Base-by-base conservation (phyloP, 2,113 vertebrate species). In the Tor tambroides region DNA sequence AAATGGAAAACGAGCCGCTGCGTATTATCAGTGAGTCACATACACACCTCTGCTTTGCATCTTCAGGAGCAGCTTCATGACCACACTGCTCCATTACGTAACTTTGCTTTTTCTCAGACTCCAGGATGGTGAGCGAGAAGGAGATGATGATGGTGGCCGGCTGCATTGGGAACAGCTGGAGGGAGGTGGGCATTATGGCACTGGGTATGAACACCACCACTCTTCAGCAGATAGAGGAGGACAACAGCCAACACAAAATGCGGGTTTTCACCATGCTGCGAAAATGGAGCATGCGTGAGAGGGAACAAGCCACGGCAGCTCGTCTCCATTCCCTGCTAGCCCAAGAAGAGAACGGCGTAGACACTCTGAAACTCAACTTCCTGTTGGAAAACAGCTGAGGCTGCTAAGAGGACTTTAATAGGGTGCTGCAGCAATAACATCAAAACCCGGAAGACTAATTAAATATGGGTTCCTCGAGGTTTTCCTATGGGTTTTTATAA, bases 141-240 rank as follows among this genome's bases (percentile, higher is more conserved):
- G 93, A 95, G 92, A 90, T 96, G 89, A 95, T 95, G 94, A 71
- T 0, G 0, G 90, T 94, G 76, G 93, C 95, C 21, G 65, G 87
- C 32, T 15, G 2, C 3, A 86, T 95, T 1, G 94, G 94, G 2
- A 88, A 0, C 30, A 87, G 86, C 17, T 96, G 95, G 95, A 94
- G 32, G 88, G 89, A 94, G 83, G 91, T 96, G 0, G 95, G 93
- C 84, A 91, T 87, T 72, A n/a, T 88, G 87, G 92, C 89, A 30
- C 92, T 96, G 54, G 89, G 84, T 2, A 78, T 95, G 84, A 12
- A 82, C 7, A 87, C 79, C 19, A 89, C 91, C 1, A 92, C 84
- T 51, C 89, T 96, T 91, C 93, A 96, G 65, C 94, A 95, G 84
- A 91, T 95, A 6, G 92, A 92, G 83, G 94, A 90, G 80, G 93